A percentile compares a stretch with the other conserved stretches of the same genome.
These are phyloP conservation scores for Pinna nobilis DNA, from an alignment of 1,140 invertebrate genomes.

Conservation along the genomic window DNA sequence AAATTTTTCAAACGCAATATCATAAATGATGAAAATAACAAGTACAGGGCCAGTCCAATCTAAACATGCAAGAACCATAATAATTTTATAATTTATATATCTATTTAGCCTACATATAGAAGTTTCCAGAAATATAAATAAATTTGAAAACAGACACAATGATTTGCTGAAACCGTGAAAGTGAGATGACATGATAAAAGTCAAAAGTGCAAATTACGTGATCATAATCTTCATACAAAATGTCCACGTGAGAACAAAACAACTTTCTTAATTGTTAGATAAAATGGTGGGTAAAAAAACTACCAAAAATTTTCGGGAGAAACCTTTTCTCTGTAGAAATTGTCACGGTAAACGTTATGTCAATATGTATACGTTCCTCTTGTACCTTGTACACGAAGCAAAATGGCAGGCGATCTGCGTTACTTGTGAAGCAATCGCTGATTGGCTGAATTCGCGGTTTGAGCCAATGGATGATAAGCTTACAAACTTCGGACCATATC, in stretches of 20 bases:
- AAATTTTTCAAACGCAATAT: too few species aligned
- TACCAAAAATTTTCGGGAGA: neutral
- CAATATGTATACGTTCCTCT: conserved; percentile 4
- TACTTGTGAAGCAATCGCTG: neutral
- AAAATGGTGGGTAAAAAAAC: neutral
- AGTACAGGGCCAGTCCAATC: too few species aligned
- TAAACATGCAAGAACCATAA: too few species aligned
- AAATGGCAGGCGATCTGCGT: conserved; percentile 24
- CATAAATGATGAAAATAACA: too few species aligned
- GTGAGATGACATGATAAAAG: too few species aligned
- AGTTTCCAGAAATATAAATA: too few species aligned
- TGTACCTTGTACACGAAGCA: conserved; percentile 22
- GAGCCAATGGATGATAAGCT: neutral
- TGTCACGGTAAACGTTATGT: neutral
- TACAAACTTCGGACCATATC: too few species aligned
- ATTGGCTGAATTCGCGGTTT: neutral
- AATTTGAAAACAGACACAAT: too few species aligned
- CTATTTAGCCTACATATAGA: too few species aligned
- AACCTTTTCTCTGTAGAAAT: neutral
- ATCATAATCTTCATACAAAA: neutral
- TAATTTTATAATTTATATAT: too few species aligned
- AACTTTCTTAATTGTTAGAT: neutral
- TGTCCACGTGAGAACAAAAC: neutral
- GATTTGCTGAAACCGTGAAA: too few species aligned
- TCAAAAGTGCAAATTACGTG: neutral